Evolutionary conservation across 2,888 invertebrate species (phyloP).

Genomic region (Dascillus cervinus): DNA sequence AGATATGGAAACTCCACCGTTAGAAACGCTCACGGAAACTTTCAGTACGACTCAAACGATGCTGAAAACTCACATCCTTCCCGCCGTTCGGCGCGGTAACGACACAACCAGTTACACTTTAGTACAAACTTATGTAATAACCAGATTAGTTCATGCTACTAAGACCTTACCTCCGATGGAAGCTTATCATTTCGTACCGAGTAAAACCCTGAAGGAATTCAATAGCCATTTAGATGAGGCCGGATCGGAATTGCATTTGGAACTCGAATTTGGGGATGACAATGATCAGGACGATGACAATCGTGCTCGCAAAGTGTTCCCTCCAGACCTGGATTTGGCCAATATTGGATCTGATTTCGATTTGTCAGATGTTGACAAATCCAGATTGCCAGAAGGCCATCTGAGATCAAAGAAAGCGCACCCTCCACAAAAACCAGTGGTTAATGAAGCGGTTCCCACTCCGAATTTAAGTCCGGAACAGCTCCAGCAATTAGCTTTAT

Average conservation of each 20-base stretch:
- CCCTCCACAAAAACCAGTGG: slow-evolving; percentile 25
- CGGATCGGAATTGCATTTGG: slow-evolving; percentile 78
- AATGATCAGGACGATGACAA: slow-evolving; percentile 55
- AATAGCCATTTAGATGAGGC: slow-evolving; percentile 83
- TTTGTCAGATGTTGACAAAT: slow-evolving; percentile 61
- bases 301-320: slow-evolving; percentile 46
- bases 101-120: slow-evolving; percentile 73
- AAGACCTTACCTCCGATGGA: slow-evolving; percentile 86
- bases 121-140: slow-evolving; percentile 82
- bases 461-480: slow-evolving; percentile 60
- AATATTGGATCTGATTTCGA: slow-evolving; percentile 67
- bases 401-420: slow-evolving; percentile 45
- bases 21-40: slow-evolving; percentile 84
- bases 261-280: slow-evolving; percentile 78
- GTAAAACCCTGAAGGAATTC: slow-evolving; percentile 80
- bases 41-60: slow-evolving; percentile 86
- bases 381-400: slow-evolving; percentile 49
- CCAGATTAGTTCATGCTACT: slow-evolving; percentile 80
- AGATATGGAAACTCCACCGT: slow-evolving; percentile 74
- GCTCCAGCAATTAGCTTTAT: slow-evolving; percentile 65
- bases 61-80: slow-evolving; percentile 82
- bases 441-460: slow-evolving; percentile 32
- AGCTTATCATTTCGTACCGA: slow-evolving; percentile 77
- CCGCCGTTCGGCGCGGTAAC: slow-evolving; percentile 65
- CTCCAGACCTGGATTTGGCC: slow-evolving; percentile 62